Evolutionary conservation across 92 coral and sea anemone genomes (phyloP).

Genomic region (Zoanthus sociatus): DNA sequence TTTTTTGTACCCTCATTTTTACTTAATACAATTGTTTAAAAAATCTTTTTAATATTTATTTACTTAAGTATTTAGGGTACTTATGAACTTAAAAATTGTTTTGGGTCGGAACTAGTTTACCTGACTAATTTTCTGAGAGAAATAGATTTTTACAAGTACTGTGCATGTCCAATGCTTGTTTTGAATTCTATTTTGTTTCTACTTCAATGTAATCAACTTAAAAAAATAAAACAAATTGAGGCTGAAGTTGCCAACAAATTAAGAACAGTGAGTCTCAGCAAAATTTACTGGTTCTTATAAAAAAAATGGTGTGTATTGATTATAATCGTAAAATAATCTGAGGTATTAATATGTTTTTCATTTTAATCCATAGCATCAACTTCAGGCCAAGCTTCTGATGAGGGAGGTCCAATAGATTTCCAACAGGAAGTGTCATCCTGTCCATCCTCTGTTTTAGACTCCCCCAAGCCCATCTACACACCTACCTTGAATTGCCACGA

Average conservation of each 20-base stretch:
- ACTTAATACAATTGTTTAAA: too few relatives aligned
- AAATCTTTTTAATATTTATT: too few relatives aligned
- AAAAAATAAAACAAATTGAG: too few relatives aligned
- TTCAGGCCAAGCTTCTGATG: neutral
- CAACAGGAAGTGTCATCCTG: neutral
- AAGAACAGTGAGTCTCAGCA: too few relatives aligned
- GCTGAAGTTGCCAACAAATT: too few relatives aligned
- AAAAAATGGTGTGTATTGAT: neutral
- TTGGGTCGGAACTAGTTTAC: neutral
- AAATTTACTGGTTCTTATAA: too few relatives aligned
- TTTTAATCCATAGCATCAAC: neutral
- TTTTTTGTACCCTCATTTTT: neutral
- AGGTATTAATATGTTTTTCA: neutral
- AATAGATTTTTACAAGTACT: neutral
- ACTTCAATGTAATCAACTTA: too few relatives aligned
- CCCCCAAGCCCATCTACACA: neutral
- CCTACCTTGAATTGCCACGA: constrained; percentile 1
- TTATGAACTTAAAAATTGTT: neutral
- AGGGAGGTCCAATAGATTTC: neutral
- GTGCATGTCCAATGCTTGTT: neutral
- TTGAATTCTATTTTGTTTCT: too few relatives aligned
- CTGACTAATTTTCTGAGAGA: neutral
- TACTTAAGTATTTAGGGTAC: neutral
- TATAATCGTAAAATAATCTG: neutral
- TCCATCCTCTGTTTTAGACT: neutral